Base-by-base conservation (phyloP, 2,797 vertebrate genomes). In the Loriculus beryllinus region DNA sequence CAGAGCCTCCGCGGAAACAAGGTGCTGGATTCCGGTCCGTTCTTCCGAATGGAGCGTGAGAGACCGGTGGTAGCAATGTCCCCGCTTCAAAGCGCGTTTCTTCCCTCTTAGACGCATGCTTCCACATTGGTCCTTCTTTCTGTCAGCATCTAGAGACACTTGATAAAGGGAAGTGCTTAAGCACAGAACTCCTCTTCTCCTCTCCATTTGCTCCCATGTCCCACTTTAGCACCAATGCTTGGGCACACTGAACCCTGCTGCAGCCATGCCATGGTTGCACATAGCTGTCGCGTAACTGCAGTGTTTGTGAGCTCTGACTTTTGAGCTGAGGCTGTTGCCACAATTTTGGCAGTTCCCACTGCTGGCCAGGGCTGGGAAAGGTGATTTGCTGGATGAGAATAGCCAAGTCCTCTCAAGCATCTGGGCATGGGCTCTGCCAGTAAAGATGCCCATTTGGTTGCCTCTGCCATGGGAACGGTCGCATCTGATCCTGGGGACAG, bases 1-100 rank as follows among this genome's bases (percentile, higher is more conserved):
- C n/a, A 2, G 25, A 5, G 0, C 29, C 22, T 1, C 22, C 1
- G 0, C 0, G 29, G 5, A 4, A 6, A 4, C 1, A 17, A 9
- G n/a, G 14, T 4, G n/a, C 39, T 5, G 49, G 1, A 8, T 2
- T 60, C 29, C 4, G 8, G 40, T 1, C 19, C n/a, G 0, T 22
- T 9, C 13, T 11, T 3, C 29, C 5, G 22, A 35, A 25, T 10
- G 43, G 28, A 23, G 9, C 7, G 6, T 4, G 20, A 17, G 26
- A 48, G 31, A 10, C 29, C 33, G 4, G 77, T 12, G 18, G 29
- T 43, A 39, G 31, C 23, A 5, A 7, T 7, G 33, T 5, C 14
- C 11, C 15, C 17, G 0, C 22, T 6, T 3, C 9, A 2, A 51
- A 51, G 51, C 2, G n/a, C 9, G 3, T 7, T 12, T 42, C 28